These are phyloP conservation scores for Actinernus sp. DNA, from an alignment of 92 coral and sea anemone genomes.

Conservation along the genomic window DNA sequence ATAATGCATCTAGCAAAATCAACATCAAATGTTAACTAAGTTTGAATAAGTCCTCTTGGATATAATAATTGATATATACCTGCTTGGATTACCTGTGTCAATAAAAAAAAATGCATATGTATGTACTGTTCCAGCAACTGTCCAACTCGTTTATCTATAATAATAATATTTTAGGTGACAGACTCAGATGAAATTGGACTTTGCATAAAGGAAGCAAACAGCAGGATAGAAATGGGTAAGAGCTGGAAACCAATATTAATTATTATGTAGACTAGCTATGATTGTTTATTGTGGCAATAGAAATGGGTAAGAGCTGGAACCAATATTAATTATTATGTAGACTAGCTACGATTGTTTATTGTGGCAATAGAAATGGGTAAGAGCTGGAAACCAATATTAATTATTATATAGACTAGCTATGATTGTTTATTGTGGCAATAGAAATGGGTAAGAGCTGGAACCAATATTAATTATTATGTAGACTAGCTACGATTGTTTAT, in stretches of 20 bases:
- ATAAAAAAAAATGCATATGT: not conserved
- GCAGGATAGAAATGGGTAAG: slow-evolving; percentile 82
- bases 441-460: no score
- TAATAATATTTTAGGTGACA: slow-evolving; percentile 35
- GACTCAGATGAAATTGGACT: slow-evolving; percentile 51
- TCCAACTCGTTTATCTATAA: not conserved
- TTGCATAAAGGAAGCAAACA: slow-evolving; percentile 79
- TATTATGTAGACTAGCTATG: not conserved
- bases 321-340: no score
- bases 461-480: no score
- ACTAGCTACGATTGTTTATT: no score
- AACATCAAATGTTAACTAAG: no score
- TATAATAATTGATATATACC: no score
- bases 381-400: not conserved
- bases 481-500: no score
- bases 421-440: not conserved
- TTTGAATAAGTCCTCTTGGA: no score
- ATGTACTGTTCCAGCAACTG: not conserved
- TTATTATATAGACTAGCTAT: not conserved
- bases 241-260: not conserved
- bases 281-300: not conserved
- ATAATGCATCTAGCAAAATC: no score
- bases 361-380: slow-evolving; percentile 86
- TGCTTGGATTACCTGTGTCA: not conserved
- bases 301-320: no score